A percentile compares a stretch with the other conserved stretches of the same genome.
phyloP scores from a whole-genome alignment of 2,113 vertebrate species.

The Scatophagus argus region DNA sequence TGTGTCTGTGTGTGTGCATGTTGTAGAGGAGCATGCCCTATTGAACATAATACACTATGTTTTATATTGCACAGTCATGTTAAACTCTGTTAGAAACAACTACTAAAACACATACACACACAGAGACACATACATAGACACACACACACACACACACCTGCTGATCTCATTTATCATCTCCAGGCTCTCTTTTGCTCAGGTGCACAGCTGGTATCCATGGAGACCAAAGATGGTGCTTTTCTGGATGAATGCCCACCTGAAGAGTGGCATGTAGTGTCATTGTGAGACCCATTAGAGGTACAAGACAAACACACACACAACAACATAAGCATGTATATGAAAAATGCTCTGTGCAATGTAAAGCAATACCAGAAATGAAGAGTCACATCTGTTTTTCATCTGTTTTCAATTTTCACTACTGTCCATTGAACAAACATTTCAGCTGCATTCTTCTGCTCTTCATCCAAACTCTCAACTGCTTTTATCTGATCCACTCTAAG shows the following conservation, averaged over 20 bases:
- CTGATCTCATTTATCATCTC: slow-evolving; percentile 17
- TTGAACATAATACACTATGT: neutral
- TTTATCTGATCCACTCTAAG: too few species aligned
- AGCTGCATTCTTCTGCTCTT: too few species aligned
- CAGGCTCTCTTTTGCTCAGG: slow-evolving; percentile 17
- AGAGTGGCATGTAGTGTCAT: slow-evolving; percentile 15
- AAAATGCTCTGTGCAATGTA: too few species aligned
- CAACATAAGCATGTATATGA: too few species aligned
- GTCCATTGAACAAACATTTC: too few species aligned
- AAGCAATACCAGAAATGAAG: too few species aligned
- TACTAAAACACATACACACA: neutral
- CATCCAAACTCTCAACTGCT: too few species aligned
- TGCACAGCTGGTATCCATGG: slow-evolving; percentile 63
- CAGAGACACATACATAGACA: slow-evolving; percentile 16
- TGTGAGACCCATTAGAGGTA: slow-evolving; percentile 2
- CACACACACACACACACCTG: slow-evolving; percentile 23
- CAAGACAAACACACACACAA: neutral
- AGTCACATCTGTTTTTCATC: too few species aligned
- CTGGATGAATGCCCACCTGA: slow-evolving; percentile 8
- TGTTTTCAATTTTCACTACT: too few species aligned
- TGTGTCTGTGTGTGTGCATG: slow-evolving; percentile 9
- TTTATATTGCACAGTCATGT: neutral
- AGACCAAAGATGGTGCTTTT: slow-evolving; percentile 44
- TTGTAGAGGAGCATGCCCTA: neutral
- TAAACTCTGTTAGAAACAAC: slow-evolving; percentile 6